phyloP scores from a whole-genome alignment of 2,888 invertebrate genomes.

The Sminthurinus aureus region DNA sequence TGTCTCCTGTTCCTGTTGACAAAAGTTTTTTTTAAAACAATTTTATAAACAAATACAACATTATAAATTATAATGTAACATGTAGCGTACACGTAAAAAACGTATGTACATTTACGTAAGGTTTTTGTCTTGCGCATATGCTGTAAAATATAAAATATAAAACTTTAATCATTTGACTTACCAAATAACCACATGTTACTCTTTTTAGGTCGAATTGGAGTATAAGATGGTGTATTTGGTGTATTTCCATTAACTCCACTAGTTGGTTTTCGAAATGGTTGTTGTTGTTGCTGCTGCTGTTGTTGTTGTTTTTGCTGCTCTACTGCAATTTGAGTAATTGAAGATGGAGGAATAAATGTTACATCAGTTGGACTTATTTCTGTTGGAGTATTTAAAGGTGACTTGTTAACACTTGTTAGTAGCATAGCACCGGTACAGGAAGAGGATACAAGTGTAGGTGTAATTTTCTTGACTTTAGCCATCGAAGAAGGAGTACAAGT shows the following conservation, averaged over 20 bases:
- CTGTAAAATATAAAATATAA: too few relatives aligned
- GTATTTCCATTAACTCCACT: neutral
- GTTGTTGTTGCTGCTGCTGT: neutral
- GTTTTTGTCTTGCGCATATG: too few relatives aligned
- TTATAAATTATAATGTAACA: too few relatives aligned
- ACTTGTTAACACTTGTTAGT: slow-evolving; percentile 11
- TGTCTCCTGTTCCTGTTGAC: neutral
- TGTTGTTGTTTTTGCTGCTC: neutral
- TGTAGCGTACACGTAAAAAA: too few relatives aligned
- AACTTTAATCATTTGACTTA: too few relatives aligned
- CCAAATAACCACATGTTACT: too few relatives aligned
- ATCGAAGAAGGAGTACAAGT: neutral
- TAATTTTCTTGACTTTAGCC: slow-evolving; percentile 35
- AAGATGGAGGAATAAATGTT: neutral
- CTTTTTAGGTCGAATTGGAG: slow-evolving; percentile 21
- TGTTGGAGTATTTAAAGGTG: slow-evolving; percentile 5
- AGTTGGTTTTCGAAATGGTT: slow-evolving; percentile 28
- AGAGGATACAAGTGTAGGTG: slow-evolving; percentile 35
- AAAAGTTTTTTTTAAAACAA: too few relatives aligned
- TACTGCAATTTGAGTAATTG: neutral
- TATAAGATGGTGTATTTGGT: slow-evolving; percentile 3
- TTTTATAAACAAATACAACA: too few relatives aligned
- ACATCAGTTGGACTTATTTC: neutral
- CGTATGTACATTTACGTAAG: too few relatives aligned
- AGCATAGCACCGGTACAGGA: slow-evolving; percentile 31